These are phyloP conservation scores for Himalopsyche anomala DNA, from an alignment of 2,888 invertebrate genomes.

Conservation along the genomic window DNA sequence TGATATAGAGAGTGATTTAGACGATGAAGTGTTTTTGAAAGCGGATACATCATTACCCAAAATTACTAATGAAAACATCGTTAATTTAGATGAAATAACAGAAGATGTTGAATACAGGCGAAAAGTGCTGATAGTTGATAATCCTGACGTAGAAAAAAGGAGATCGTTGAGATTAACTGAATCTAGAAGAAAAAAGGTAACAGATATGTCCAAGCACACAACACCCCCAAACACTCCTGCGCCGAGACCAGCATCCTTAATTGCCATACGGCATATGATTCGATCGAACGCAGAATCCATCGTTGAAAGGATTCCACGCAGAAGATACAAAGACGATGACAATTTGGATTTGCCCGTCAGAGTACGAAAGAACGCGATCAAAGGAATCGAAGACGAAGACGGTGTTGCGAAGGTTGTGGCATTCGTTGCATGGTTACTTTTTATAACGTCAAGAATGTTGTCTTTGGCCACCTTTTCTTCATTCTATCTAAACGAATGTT, in stretches of 20 bases:
- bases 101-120: constrained; percentile 43
- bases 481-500: constrained; percentile 80
- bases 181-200: constrained; percentile 65
- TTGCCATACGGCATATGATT: constrained; percentile 72
- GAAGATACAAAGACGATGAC: constrained; percentile 64
- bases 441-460: constrained; percentile 83
- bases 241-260: constrained; percentile 67
- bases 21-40: constrained; percentile 12
- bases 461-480: constrained; percentile 83
- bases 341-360: constrained; percentile 71
- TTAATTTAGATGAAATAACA: not conserved
- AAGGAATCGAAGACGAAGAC: constrained; percentile 86
- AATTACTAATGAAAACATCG: not conserved
- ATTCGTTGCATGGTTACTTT: constrained; percentile 87
- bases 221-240: constrained; percentile 63
- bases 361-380: constrained; percentile 75
- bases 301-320: constrained; percentile 61
- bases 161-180: constrained; percentile 1
- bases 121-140: constrained; percentile 65
- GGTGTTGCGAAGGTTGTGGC: constrained; percentile 82
- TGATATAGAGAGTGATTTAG: not conserved
- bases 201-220: constrained; percentile 63
- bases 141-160: constrained; percentile 65
- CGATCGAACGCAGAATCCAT: constrained; percentile 69
- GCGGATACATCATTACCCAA: not conserved